Evolutionary conservation across 1,140 invertebrate genomes (phyloP).

Genomic region (Drosophila tani): DNA sequence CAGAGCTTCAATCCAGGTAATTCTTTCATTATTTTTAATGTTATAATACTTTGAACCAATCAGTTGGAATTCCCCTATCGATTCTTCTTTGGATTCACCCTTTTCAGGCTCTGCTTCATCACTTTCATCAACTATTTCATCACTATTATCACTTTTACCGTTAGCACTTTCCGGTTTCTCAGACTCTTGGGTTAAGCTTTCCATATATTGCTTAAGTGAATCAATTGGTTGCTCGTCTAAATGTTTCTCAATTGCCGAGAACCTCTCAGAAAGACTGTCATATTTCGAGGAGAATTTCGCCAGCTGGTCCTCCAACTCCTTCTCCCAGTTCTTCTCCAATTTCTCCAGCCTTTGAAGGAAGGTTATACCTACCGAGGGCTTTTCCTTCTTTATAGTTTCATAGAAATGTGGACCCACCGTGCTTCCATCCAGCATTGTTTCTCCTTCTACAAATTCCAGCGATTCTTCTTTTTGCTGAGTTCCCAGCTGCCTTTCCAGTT

Average conservation of each 20-base stretch:
- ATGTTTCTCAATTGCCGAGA: not conserved
- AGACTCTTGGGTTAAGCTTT: too few species aligned
- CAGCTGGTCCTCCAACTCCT: not conserved
- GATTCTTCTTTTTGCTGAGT: not conserved
- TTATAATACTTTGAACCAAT: not conserved
- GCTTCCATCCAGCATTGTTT: not conserved
- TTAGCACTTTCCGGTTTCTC: not conserved
- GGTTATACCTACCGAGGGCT: too few species aligned
- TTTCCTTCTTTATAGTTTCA: too few species aligned
- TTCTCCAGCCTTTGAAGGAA: not conserved
- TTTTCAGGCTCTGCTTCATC: not conserved
- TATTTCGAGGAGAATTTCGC: not conserved
- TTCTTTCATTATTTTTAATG: not conserved
- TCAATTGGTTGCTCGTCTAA: not conserved
- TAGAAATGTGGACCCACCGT: not conserved
- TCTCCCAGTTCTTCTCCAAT: not conserved
- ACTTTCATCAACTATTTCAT: too few species aligned
- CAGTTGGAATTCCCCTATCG: not conserved
- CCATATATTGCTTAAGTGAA: not conserved
- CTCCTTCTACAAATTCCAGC: not conserved
- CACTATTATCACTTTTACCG: not conserved
- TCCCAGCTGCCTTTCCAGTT: not conserved
- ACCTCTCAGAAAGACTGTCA: not conserved
- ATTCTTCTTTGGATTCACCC: too few species aligned
- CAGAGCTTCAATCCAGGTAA: rapidly evolving